Evolutionary conservation across 2,888 invertebrate species (phyloP).

Genomic region (Drosophila mayaguana): DNA sequence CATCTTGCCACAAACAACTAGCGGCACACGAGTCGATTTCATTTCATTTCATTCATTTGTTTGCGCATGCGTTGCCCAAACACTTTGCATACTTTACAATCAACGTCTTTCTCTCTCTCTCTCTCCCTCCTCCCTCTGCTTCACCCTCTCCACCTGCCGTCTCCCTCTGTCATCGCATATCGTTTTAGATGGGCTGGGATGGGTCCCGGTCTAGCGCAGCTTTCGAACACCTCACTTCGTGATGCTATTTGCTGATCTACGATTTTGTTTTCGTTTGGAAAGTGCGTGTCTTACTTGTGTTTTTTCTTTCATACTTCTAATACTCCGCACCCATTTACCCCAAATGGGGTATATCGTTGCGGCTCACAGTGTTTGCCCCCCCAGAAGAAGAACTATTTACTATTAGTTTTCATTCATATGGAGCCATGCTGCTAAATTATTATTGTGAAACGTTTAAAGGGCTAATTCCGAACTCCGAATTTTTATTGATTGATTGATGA

Average conservation of each 20-base stretch:
- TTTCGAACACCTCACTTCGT: slow-evolving; percentile 49
- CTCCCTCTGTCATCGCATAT: background rate
- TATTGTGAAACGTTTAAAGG: background rate
- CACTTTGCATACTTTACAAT: slow-evolving; percentile 65
- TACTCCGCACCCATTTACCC: background rate
- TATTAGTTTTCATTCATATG: too few relatives aligned
- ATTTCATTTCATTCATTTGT: slow-evolving; percentile 65
- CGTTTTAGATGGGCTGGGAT: slow-evolving; percentile 16
- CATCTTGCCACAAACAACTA: slow-evolving; percentile 49
- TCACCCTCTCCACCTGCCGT: background rate
- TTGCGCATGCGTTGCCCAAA: slow-evolving; percentile 75
- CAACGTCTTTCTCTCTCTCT: slow-evolving; percentile 14
- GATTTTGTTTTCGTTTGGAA: slow-evolving; percentile 75
- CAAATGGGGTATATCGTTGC: background rate
- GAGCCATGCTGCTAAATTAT: background rate
- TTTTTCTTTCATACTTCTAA: slow-evolving; percentile 3
- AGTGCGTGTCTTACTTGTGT: slow-evolving; percentile 57
- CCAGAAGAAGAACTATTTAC: background rate
- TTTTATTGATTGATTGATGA: background rate
- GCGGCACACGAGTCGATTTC: slow-evolving; percentile 52
- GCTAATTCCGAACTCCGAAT: background rate
- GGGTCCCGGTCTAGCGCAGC: slow-evolving; percentile 9
- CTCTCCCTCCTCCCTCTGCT: background rate
- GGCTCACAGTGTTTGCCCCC: background rate
- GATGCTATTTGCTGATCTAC: slow-evolving; percentile 69